These are phyloP conservation scores for Ctenicera cuprea DNA, from an alignment of 2,888 invertebrate genomes.

Conservation along the genomic window DNA sequence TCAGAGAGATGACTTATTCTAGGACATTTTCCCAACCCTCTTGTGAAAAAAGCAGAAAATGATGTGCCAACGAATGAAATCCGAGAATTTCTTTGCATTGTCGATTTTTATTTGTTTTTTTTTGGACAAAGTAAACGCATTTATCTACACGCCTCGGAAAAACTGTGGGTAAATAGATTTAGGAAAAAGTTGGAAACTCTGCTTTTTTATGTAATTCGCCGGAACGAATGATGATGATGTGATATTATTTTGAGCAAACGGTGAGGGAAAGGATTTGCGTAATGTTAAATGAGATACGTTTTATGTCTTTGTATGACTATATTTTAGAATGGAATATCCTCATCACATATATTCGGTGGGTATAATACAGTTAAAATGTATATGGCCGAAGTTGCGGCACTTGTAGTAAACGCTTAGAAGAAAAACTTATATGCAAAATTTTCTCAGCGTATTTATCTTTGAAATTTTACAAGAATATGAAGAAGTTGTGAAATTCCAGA, in stretches of 20 bases:
- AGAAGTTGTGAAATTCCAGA: too few species aligned
- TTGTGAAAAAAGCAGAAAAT: constrained; percentile 22
- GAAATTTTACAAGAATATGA: too few species aligned
- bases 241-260: neutral
- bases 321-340: too few species aligned
- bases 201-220: constrained; percentile 11
- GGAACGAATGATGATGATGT: constrained; percentile 12
- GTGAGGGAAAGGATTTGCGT: neutral
- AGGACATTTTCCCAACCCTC: constrained; percentile 9
- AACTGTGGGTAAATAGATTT: neutral
- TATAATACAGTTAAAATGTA: too few species aligned
- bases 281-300: neutral
- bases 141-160: constrained; percentile 2
- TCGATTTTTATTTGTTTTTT: constrained; percentile 18
- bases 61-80: constrained; percentile 13
- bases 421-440: too few species aligned
- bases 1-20: constrained; percentile 37
- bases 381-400: too few species aligned
- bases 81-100: constrained; percentile 2
- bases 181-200: neutral
- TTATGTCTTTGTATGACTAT: neutral
- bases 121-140: constrained; percentile 20
- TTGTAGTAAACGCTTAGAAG: too few species aligned
- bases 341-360: too few species aligned
- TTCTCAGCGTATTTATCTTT: too few species aligned